Evolutionary conservation across 2,888 invertebrate genomes (phyloP), one percentile per base, ranked within the genome.

Genomic region (Scaptomyza caliginosa): DNA sequence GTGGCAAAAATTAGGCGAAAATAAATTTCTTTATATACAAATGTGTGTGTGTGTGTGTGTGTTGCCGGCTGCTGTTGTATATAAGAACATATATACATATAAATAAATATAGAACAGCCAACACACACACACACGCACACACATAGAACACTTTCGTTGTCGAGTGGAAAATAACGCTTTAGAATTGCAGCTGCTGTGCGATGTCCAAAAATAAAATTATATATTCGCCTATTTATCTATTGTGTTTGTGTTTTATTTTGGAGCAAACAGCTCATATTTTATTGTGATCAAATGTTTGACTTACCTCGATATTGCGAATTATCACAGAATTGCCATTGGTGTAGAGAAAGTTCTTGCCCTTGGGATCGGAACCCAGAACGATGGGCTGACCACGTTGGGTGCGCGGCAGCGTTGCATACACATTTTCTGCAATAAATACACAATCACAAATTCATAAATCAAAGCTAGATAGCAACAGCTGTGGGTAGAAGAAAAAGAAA

Each of bases 291-390:
- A 26, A 64, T 45, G 40, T 52, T 13, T 17, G 36, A 40, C 73
- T 82, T 60, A 86, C 81, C 81, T 97, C 96, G 86, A 99, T 97
- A 92, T 99, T 96, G 77, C 99, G 94, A 89, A 99, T 99, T 90
- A 98, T 97, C 70, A 99, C 98, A 84, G 97, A 98, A 91, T 98
- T 98, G 74, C 99, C 98, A 93, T 99, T 98, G 68, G 98, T 96
- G 91, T 99, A 99, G 50, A 99, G 93, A 92, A 99, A 97, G 90
- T 96, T 98, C 89, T 97, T 97, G 49, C 99, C 99, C 92, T 99
- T 98, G 3, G 99, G 99, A 92, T 99, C 99, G 36, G 96, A 96
- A 60, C 98, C 98, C 85, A 99, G 92, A 54, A 99, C 98, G 80
- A 99, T 94, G 34, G 99, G 98, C 80, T 96, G 96, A 26, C 99